phyloP scores from a whole-genome alignment of 2,888 invertebrate genomes.

The Andrena chrysosceles region DNA sequence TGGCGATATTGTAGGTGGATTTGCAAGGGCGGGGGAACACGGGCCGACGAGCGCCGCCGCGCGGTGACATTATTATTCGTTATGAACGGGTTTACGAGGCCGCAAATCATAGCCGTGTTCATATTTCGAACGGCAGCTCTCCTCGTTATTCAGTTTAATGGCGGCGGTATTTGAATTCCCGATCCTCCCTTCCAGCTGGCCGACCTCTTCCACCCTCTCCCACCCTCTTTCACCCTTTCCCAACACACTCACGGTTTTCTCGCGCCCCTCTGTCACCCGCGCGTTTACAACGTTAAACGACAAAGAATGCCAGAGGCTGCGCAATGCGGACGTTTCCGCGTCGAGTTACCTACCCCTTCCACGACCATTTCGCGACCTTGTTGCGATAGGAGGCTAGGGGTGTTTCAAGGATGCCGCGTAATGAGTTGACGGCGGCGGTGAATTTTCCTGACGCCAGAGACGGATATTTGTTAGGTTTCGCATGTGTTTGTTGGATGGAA shows the following conservation, averaged over 20 bases:
- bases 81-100: constrained; percentile 85
- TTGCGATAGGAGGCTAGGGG: neutral
- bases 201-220: constrained; percentile 14
- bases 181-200: constrained; percentile 74
- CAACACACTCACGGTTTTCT: constrained; percentile 14
- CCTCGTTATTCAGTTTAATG: constrained; percentile 85
- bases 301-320: constrained; percentile 55
- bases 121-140: constrained; percentile 84
- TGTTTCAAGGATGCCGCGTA: neutral
- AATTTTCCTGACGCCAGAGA: too few species aligned
- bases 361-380: neutral
- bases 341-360: neutral
- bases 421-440: too few species aligned
- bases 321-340: constrained; percentile 53
- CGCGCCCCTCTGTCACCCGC: constrained; percentile 33
- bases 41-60: constrained; percentile 59
- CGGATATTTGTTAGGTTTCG: too few species aligned
- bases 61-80: constrained; percentile 85
- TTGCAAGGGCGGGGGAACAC: constrained; percentile 73
- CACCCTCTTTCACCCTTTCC: constrained; percentile 10
- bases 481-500: too few species aligned
- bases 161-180: constrained; percentile 84
- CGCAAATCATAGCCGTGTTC: constrained; percentile 85
- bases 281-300: constrained; percentile 47
- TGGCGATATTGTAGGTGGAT: constrained; percentile 83